phyloP scores from a whole-genome alignment of 2,797 vertebrate genomes.

The Nannoperca obscura region DNA sequence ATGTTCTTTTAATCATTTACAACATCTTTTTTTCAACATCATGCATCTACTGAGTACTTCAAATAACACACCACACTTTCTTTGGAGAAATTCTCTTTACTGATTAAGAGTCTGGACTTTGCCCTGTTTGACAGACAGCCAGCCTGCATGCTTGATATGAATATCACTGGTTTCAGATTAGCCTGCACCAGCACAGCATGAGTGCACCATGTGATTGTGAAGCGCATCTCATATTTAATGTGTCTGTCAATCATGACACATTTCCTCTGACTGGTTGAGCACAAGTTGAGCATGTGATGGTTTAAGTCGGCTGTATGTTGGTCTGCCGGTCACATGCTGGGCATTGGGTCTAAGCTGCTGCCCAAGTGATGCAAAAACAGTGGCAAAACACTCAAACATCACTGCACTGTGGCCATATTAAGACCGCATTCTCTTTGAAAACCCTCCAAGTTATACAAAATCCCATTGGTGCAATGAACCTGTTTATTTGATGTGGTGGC shows the following conservation, averaged over 20 bases:
- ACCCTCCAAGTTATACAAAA: slow-evolving; percentile 42
- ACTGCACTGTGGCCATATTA: slow-evolving; percentile 27
- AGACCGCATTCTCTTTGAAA: slow-evolving; percentile 54
- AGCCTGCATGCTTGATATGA: slow-evolving; percentile 28
- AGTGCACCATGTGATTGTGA: slow-evolving; percentile 60
- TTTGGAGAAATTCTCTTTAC: slow-evolving; percentile 2
- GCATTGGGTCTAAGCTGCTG: slow-evolving; percentile 32
- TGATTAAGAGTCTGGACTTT: slow-evolving; percentile 11
- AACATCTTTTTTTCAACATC: not conserved
- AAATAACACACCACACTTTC: slow-evolving; percentile 1
- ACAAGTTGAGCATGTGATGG: slow-evolving; percentile 61
- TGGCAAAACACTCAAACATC: slow-evolving; percentile 21
- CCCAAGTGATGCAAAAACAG: slow-evolving; percentile 38
- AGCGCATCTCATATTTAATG: slow-evolving; percentile 61
- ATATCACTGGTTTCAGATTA: slow-evolving; percentile 59
- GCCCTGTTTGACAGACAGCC: slow-evolving; percentile 9
- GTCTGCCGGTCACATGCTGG: slow-evolving; percentile 62
- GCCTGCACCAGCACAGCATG: slow-evolving; percentile 26
- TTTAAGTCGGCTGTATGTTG: slow-evolving; percentile 40
- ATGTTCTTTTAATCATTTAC: not conserved
- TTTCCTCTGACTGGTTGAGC: slow-evolving; percentile 52
- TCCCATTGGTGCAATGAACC: slow-evolving; percentile 51
- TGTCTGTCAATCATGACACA: slow-evolving; percentile 64
- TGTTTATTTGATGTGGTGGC: slow-evolving; percentile 62
- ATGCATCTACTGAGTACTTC: not conserved